Evolutionary conservation across 2,113 vertebrate genomes (phyloP), one percentile per base, ranked within the genome.

Genomic region (Empidonax alnorum): DNA sequence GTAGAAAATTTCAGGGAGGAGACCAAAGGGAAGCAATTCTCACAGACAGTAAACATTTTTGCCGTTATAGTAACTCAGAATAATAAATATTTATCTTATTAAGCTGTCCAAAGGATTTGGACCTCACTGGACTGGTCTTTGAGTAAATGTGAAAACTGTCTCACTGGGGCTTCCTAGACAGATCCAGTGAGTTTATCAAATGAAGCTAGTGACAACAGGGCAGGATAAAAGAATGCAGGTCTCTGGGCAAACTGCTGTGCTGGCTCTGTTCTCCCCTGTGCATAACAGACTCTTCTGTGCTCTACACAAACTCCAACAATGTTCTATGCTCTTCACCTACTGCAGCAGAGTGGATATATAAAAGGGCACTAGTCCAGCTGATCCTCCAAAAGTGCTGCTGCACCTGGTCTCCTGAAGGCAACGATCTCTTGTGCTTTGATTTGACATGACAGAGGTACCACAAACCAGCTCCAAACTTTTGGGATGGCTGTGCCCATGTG

Each of bases 21-120:
- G 93, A 89, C 73, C 69, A 68, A 94, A 96, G 90, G 88, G 88
- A 96, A 96, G 79, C 76, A 93, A 94, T 97, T 96, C 56, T 84
- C 59, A 81, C 41, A 72, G 86, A 58, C 65, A 75, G 69, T 92
- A 94, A 96, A 94, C 84, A 78, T 24, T 88, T 93, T 62, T 1
- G 6, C 56, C 83, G 75, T 95, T 95, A 89, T 12, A 88, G 77
- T 89, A 86, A 94, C 62, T 68, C 41, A 68, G 23, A 92, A 94
- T 90, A 88, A 81, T 89, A 94, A 96, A 89, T 89, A 95, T 96
- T 96, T 95, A 74, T 86, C n/a, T 83, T 91, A 59, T 49, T 71
- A 91, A 85, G n/a, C 50, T 95, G 46, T 55, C 63, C 41, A 42
- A 90, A 93, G 46, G 46, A 55, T 47, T 83, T 85, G 47, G 50